These are phyloP conservation scores for Melanchra persicariae DNA, from an alignment of 2,888 invertebrate genomes.

Conservation along the genomic window DNA sequence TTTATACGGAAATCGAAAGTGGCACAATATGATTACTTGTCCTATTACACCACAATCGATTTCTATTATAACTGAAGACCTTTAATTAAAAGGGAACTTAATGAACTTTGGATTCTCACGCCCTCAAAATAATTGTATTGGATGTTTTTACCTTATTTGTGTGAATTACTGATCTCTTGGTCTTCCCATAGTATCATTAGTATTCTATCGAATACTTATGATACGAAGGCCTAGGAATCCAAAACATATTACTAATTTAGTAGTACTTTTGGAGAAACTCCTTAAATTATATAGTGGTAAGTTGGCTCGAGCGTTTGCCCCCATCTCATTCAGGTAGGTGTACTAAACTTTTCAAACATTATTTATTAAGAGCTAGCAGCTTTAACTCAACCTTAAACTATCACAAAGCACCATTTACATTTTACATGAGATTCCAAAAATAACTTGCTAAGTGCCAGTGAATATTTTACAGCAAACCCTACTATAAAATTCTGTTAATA, in stretches of 20 bases:
- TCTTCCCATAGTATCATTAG: background rate
- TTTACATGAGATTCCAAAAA: conserved; percentile 24
- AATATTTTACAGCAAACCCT: conserved; percentile 17
- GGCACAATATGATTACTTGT: conserved; percentile 47
- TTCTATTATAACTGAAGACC: conserved; percentile 57
- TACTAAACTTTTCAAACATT: background rate
- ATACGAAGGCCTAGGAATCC: background rate
- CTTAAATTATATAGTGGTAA: conserved; percentile 1
- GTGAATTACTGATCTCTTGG: background rate
- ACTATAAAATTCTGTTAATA: conserved; percentile 16
- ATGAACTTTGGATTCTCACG: conserved; percentile 45
- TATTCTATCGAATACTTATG: background rate
- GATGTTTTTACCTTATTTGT: conserved; percentile 15
- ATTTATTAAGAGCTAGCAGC: background rate
- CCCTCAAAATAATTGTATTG: conserved; percentile 11
- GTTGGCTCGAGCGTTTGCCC: too few relatives aligned
- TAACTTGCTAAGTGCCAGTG: conserved; percentile 11
- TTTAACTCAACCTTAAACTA: background rate
- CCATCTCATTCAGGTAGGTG: background rate
- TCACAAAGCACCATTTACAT: conserved; percentile 1
- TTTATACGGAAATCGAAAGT: conserved; percentile 59
- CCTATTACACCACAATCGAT: conserved; percentile 54
- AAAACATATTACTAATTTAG: background rate
- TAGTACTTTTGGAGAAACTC: too few relatives aligned
- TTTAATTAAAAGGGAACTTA: conserved; percentile 52